Percentiles rank a stretch among this genome's conserved stretches.
Evolutionary conservation across 2,888 invertebrate genomes (phyloP).

Genomic region (Allolobophora icterica): DNA sequence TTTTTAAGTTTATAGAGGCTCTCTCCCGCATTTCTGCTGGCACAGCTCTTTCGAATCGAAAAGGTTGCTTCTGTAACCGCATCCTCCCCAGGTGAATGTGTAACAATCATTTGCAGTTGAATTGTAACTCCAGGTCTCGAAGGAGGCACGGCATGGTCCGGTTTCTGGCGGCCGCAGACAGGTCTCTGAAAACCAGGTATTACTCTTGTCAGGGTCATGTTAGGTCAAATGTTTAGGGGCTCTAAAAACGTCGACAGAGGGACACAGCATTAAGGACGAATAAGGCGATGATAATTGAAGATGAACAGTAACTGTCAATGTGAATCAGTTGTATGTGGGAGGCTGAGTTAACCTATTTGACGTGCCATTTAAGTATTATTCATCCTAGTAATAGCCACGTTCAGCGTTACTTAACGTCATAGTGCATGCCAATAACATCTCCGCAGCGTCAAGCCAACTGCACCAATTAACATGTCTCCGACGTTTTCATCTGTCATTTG

Average conservation of each 20-base stretch:
- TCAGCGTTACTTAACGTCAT: not conserved
- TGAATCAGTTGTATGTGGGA: too few species aligned
- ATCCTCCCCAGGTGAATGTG: conserved; percentile 43
- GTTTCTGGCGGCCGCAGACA: not conserved
- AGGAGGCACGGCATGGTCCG: not conserved
- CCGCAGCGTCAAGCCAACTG: not conserved
- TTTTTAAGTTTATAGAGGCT: too few species aligned
- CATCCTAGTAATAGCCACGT: not conserved
- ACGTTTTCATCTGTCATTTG: not conserved
- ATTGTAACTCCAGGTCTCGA: conserved; percentile 40
- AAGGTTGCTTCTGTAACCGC: conserved; percentile 39
- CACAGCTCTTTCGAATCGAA: too few species aligned
- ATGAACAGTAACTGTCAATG: too few species aligned
- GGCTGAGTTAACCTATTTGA: too few species aligned
- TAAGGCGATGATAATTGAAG: too few species aligned
- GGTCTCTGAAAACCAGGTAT: not conserved
- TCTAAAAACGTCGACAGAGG: too few species aligned
- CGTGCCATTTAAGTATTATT: not conserved
- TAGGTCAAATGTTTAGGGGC: too few species aligned
- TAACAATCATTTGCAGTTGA: conserved; percentile 30
- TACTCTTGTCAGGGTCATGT: not conserved
- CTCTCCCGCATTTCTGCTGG: too few species aligned
- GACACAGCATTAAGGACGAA: too few species aligned
- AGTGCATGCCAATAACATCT: not conserved
- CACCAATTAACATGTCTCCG: not conserved